Evolutionary conservation across 2,797 vertebrate species (phyloP).

Genomic region (Sylvilagus floridanus): DNA sequence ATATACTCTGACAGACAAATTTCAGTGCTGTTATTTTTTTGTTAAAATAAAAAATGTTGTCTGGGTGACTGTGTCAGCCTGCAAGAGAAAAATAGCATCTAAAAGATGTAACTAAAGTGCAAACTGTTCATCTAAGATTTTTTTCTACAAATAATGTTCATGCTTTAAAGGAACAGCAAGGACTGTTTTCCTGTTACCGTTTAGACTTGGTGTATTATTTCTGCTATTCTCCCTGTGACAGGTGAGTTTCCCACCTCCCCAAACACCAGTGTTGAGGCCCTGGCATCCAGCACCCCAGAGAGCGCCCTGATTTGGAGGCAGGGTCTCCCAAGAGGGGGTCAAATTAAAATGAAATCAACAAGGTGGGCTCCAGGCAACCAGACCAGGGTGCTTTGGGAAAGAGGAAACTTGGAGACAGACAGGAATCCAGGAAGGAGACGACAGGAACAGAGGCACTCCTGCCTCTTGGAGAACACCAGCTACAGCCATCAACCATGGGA

Average conservation of each 20-base stretch:
- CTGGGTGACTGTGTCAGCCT: not conserved
- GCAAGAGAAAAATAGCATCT: not conserved
- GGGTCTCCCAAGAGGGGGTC: not conserved
- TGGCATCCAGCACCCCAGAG: not conserved
- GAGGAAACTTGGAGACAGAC: not conserved
- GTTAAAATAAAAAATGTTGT: not conserved
- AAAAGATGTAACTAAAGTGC: not conserved
- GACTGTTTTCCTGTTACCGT: not conserved
- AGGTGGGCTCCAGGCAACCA: not conserved
- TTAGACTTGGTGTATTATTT: not conserved
- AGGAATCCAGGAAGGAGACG: fast-evolving
- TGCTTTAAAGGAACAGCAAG: not conserved
- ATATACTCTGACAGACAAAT: not conserved
- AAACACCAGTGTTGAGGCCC: not conserved
- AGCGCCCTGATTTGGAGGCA: not conserved
- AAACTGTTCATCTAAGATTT: not conserved
- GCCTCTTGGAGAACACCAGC: not conserved
- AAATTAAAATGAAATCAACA: not conserved
- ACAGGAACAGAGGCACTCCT: not conserved
- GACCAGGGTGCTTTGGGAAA: not conserved
- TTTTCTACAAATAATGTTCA: not conserved
- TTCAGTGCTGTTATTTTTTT: not conserved
- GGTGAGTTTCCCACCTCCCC: not conserved
- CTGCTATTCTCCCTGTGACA: not conserved
- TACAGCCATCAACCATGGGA: not conserved